phyloP scores from a whole-genome alignment of 1,140 invertebrate genomes.

The Sycophaga agraensis region DNA sequence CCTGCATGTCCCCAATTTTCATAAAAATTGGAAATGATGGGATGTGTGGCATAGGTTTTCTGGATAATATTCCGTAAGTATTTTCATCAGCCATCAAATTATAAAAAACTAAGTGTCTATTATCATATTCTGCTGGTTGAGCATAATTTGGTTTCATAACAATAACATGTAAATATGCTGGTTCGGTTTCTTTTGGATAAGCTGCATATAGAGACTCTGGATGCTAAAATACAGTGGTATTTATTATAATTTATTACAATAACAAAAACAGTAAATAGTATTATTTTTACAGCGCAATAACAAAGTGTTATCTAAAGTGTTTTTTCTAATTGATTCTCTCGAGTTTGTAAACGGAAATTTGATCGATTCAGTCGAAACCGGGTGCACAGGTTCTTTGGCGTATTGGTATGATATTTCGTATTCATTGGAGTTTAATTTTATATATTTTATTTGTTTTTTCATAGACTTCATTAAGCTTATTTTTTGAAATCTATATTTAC shows the following conservation, averaged over 20 bases:
- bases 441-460: no score
- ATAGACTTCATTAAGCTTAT: no score
- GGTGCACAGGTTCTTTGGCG: no score
- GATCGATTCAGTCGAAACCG: no score
- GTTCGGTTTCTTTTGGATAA: constrained; percentile 43
- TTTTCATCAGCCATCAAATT: constrained; percentile 39
- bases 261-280: no score
- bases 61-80: constrained; percentile 64
- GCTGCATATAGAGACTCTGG: constrained; percentile 50
- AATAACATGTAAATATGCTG: constrained; percentile 64
- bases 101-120: constrained; percentile 43
- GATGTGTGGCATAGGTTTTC: constrained; percentile 61
- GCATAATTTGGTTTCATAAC: constrained; percentile 60
- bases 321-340: no score
- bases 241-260: neutral
- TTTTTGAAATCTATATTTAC: no score
- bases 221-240: constrained; percentile 47
- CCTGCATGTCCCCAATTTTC: constrained; percentile 75
- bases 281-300: no score
- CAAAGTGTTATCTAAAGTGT: no score
- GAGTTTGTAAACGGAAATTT: no score
- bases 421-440: no score
- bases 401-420: no score
- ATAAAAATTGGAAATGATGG: constrained; percentile 86
- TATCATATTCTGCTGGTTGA: constrained; percentile 37